Evolutionary conservation across 2,113 vertebrate species (phyloP), one percentile per base, ranked within the genome.

Genomic region (Archocentrus centrarchus): DNA sequence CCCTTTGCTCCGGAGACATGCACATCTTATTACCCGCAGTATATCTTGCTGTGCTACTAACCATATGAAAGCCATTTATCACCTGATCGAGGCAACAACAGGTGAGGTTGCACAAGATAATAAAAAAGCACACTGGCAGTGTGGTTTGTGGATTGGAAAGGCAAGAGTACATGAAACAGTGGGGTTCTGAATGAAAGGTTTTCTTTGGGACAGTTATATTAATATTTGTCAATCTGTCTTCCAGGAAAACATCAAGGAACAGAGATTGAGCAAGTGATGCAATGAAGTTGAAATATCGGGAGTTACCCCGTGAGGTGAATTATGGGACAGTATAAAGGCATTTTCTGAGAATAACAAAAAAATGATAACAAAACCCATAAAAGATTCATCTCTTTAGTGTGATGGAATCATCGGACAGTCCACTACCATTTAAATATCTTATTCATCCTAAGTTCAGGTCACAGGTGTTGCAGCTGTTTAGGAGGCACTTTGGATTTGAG

Each of bases 61-160:
- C 39, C 85, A 87, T 85, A 57, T 62, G 70, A 87, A 70, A 83
- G 77, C 53, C 75, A 81, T 89, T 86, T 75, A 85, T 88, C 81
- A 83, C 18, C 77, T 37, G 57, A 63, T 59, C 22, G 11, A 57
- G 27, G 18, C 32, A 55, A 84, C 83, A 61, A 59, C 57, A 78
- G 77, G 63, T 77, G 62, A 86, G 68, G 83, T 64, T 14, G 73
- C 8, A 20, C 7, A 50, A 77, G 39, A 81, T 75, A 35, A 64
- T 75, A 58, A 73, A 18, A 55, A 24, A 37, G n/a, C 58, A 20
- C 3, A 32, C 5, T 9, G 35, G n/a, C 13, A 6, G 7, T 18
- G 15, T 14, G 17, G 4, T 41, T 79, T 32, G 58, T 20, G 4
- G 61, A 83, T 80, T 41, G 50, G 13, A 64, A 35, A 8, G 55